Evolutionary conservation across 2,797 vertebrate species (phyloP).

Genomic region (Lithobates pipiens): DNA sequence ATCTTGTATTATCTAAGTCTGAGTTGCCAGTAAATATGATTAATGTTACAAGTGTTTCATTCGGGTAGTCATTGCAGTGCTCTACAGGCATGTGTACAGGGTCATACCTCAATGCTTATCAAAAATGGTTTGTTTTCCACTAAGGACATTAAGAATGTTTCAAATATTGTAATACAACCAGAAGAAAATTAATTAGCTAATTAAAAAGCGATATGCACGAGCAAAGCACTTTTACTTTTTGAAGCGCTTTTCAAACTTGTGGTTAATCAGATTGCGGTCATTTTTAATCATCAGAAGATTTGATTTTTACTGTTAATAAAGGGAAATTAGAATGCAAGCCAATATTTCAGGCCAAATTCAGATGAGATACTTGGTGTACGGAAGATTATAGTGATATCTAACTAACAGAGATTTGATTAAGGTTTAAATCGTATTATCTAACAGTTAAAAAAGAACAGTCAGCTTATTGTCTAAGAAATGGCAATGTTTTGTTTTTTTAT

Average conservation of each 20-base stretch:
- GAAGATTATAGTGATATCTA: constrained; percentile 52
- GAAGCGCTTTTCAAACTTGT: constrained; percentile 59
- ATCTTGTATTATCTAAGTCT: constrained; percentile 33
- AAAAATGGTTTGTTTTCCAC: constrained; percentile 58
- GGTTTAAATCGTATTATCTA: constrained; percentile 69
- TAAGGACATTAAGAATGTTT: constrained; percentile 61
- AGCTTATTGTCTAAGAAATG: constrained; percentile 53
- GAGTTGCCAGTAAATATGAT: constrained; percentile 44
- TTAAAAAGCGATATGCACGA: constrained; percentile 62
- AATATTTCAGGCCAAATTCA: constrained; percentile 63
- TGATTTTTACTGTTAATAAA: constrained; percentile 65
- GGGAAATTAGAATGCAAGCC: constrained; percentile 63
- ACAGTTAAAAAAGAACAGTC: constrained; percentile 62
- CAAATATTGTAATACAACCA: constrained; percentile 62
- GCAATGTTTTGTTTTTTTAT: constrained; percentile 8
- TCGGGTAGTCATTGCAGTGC: constrained; percentile 11
- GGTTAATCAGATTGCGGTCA: constrained; percentile 61
- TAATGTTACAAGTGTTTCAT: constrained; percentile 36
- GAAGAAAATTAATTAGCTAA: constrained; percentile 63
- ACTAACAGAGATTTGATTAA: constrained; percentile 64
- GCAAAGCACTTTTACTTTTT: constrained; percentile 63
- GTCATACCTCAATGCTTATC: constrained; percentile 50
- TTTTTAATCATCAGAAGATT: constrained; percentile 65
- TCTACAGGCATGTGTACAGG: constrained; percentile 28
- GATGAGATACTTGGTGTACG: constrained; percentile 63